phyloP scores from a whole-genome alignment of 1,140 invertebrate genomes.

The Drosophila hydei region DNA sequence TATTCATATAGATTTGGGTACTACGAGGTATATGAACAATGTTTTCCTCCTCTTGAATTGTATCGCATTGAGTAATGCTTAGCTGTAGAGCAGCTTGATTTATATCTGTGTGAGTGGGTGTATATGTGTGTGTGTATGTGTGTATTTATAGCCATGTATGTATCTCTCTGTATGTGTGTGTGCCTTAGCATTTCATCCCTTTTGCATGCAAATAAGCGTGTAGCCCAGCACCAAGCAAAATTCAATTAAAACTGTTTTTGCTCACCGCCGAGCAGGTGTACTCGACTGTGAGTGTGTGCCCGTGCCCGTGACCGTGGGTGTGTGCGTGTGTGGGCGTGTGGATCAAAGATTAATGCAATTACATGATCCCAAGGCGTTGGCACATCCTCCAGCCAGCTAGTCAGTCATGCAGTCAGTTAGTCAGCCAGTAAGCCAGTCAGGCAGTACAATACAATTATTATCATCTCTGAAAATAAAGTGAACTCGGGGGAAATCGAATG shows the following conservation, averaged over 20 bases:
- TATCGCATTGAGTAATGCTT: constrained; percentile 35
- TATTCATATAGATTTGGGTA: too few species aligned
- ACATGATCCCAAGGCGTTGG: constrained; percentile 37
- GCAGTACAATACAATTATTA: constrained; percentile 45
- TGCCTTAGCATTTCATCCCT: constrained; percentile 28
- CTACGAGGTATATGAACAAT: too few species aligned
- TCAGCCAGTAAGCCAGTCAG: not conserved
- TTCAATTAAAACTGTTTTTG: constrained; percentile 69
- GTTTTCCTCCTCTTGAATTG: not conserved
- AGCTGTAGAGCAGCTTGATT: constrained; percentile 33
- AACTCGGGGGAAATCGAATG: constrained; percentile 39
- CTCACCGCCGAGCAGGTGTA: constrained; percentile 2
- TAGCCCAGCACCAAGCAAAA: constrained; percentile 35
- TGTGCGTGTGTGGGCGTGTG: constrained; percentile 9
- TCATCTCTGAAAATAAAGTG: constrained; percentile 42
- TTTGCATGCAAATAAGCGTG: constrained; percentile 30
- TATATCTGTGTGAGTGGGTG: not conserved
- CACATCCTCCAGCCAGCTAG: constrained; percentile 24
- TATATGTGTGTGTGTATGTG: not conserved
- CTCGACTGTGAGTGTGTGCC: not conserved
- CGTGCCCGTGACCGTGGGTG: not conserved
- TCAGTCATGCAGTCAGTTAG: not conserved
- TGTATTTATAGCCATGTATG: not conserved
- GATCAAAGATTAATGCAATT: constrained; percentile 48
- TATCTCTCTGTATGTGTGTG: constrained; percentile 13